These are phyloP conservation scores for Plagodis dolabraria DNA, from an alignment of 2,888 invertebrate genomes.

Conservation along the genomic window DNA sequence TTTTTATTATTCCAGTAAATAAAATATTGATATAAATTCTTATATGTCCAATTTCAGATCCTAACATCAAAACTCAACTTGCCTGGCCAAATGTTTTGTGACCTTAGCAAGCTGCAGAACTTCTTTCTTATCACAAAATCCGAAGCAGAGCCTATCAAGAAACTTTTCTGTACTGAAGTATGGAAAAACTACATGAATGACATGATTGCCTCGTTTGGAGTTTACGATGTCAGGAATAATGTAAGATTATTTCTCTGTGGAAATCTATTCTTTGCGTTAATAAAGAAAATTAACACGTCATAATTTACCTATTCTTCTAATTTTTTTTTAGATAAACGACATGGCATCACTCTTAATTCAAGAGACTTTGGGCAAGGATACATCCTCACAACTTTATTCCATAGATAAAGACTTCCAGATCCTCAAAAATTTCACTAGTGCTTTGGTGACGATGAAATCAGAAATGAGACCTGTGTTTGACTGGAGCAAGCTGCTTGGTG, in stretches of 20 bases:
- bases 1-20: no score
- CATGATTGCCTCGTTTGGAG: conserved; percentile 67
- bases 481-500: conserved; percentile 60
- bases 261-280: no score
- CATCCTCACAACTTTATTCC: conserved; percentile 62
- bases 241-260: conserved; percentile 52
- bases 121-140: conserved; percentile 62
- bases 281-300: no score
- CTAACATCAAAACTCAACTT: conserved; percentile 67
- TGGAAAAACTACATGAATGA: conserved; percentile 73
- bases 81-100: conserved; percentile 75
- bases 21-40: no score
- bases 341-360: conserved; percentile 76
- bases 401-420: conserved; percentile 66
- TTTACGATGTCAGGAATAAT: conserved; percentile 68
- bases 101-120: conserved; percentile 57
- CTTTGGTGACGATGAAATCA: conserved; percentile 48
- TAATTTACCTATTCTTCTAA: no score
- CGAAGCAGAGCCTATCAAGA: conserved; percentile 57
- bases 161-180: conserved; percentile 62
- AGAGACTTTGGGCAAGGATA: conserved; percentile 75
- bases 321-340: conserved; percentile 71
- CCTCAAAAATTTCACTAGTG: conserved; percentile 60
- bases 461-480: conserved; percentile 43
- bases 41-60: conserved; percentile 52